Evolutionary conservation across 2,113 vertebrate genomes (phyloP).

Genomic region (Indicator indicator): DNA sequence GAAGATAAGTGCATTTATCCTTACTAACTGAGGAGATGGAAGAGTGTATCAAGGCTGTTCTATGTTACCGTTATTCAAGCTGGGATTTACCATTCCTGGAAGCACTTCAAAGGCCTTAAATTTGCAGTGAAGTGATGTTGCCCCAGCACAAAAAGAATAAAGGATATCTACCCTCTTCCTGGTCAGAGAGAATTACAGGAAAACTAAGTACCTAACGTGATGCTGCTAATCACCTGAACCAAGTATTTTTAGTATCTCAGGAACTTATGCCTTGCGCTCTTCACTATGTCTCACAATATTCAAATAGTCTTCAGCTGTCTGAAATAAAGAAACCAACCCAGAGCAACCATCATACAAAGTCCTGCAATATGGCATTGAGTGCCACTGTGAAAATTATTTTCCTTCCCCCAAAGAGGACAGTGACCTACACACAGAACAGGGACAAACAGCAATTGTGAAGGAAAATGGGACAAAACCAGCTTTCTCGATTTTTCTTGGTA

Average conservation of each 20-base stretch:
- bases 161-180: not conserved
- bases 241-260: not conserved
- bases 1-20: not conserved
- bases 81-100: not conserved
- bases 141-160: not conserved
- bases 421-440: not conserved
- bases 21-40: not conserved
- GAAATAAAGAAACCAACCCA: not conserved
- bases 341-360: not conserved
- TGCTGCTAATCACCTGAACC: not conserved
- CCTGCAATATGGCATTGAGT: fast-evolving
- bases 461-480: not conserved
- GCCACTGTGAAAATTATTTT: not conserved
- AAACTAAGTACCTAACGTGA: not conserved
- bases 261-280: not conserved
- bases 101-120: not conserved
- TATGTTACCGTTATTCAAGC: not conserved
- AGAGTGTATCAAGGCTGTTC: not conserved
- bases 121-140: not conserved
- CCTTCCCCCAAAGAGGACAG: not conserved
- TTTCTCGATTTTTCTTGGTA: not conserved
- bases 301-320: not conserved
- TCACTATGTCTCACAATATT: not conserved
- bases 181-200: fast-evolving
- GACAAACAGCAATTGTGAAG: not conserved